Evolutionary conservation across 2,888 invertebrate species (phyloP), one percentile per base, ranked within the genome.

Genomic region (Phasia obesa): DNA sequence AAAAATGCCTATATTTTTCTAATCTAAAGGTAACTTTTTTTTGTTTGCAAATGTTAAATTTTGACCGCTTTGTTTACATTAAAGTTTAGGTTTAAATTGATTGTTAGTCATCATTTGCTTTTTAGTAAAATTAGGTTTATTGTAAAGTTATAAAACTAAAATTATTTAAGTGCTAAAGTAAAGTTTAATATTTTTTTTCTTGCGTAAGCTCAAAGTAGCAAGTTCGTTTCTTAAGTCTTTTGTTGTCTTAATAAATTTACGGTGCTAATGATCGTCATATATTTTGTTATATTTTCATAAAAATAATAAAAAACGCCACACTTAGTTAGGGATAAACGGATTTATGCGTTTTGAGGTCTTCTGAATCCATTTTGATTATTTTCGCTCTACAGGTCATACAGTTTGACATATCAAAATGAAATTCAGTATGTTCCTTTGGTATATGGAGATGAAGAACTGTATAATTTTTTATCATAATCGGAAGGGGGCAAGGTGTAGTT

Each of bases 221-320:
- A 13, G 76, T 73, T 79, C 42, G 44, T 73, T 35, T 59, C 81
- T 76, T 67, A 75, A 81, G 78, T 81, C 71, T 81, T 84, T 84
- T 67, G 62, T 17, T 81, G 38, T 49, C 5, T n/a, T 67, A 11
- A 11, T 3, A 27, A 13, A 13, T 21, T n/a, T 35, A 17, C 3
- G 19, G n/a, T 23, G 23, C 5, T 2, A 23, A n/a, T n/a, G n/a
- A n/a, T n/a, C n/a, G n/a, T n/a, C n/a, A n/a, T n/a, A n/a, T n/a
- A n/a, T n/a, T n/a, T n/a, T n/a, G n/a, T n/a, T n/a, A n/a, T n/a
- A n/a, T n/a, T n/a, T n/a, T n/a, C n/a, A n/a, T n/a, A n/a, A n/a
- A n/a, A n/a, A n/a, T n/a, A n/a, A n/a, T n/a, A n/a, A n/a, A n/a
- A n/a, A n/a, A n/a, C n/a, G n/a, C n/a, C n/a, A n/a, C n/a, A n/a